Conservation (phyloP, 2,113 vertebrate genomes). For the Setophaga petechia region DNA sequence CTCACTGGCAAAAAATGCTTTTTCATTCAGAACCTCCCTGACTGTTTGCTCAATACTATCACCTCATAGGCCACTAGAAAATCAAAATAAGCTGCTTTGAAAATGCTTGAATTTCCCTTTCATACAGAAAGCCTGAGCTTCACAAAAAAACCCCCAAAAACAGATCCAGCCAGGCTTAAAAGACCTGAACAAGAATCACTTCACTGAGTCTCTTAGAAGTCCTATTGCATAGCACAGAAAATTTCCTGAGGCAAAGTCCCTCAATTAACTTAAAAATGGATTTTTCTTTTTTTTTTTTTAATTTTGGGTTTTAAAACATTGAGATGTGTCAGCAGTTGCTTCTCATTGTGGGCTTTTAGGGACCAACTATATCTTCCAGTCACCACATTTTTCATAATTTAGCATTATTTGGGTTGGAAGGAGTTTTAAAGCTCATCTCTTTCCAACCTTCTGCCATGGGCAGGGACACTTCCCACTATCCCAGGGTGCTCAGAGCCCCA, state of each 20-base stretch:
- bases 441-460: fast-evolving
- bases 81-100: not conserved
- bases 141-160: not conserved
- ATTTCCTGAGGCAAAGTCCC: not conserved
- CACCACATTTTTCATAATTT: not conserved
- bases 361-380: not conserved
- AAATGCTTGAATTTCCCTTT: not conserved
- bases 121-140: not conserved
- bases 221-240: not conserved
- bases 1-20: not conserved
- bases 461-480: fast-evolving
- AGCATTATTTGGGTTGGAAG: not conserved
- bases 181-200: not conserved
- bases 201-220: not conserved
- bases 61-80: not conserved
- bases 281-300: too few relatives aligned
- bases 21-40: not conserved
- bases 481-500: not conserved
- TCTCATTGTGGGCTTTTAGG: not conserved
- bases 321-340: not conserved
- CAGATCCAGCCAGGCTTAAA: not conserved
- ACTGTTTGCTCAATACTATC: not conserved
- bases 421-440: not conserved
- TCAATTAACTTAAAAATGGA: not conserved
- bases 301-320: fast-evolving